Evolutionary conservation across 2,888 invertebrate genomes (phyloP), one percentile per base, ranked within the genome.

Genomic region (Camponotus fellah): DNA sequence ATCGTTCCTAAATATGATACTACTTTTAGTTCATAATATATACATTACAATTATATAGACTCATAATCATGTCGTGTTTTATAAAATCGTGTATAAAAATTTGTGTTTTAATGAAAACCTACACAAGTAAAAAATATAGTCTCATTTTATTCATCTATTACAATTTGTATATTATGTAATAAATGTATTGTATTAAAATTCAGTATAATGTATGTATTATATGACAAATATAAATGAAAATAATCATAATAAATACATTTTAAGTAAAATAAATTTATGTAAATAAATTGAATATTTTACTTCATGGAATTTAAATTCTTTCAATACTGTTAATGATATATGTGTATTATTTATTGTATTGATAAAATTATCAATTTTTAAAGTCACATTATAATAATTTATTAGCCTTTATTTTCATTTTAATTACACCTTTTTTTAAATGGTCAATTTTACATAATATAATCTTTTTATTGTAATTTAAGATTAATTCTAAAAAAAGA

Each of bases 1-100:
- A 91, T 86, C 62, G 91, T 85, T 87, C 91, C 92, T 93, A 89
- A 85, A 89, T 81, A 83, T 65, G 86, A 90, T 40, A 91, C 46
- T 76, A 64, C 72, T 75, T 83, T 89, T 84, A 85, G 56, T 91
- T 86, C 49, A 53, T 80, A 75, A 56, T 17, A 64, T 12, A 10
- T n/a, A n/a, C 10, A 49, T 75, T 84, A 1, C 14, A 3, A 37
- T 43, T 34, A 8, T 43, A 32, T 43, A 32, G 32, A 21, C 17
- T 75, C 21, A 3, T 75, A 53, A n/a, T n/a, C 9, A 46, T 66
- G 21, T 46, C 14, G 26, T 37, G 14, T 71, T 26, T 9, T 34
- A 26, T 26, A 26, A 26, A 26, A 26, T 26, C 26, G 26, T 26
- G 53, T 12, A 71, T 53, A 71, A n/a, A 71, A 56, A 56, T 53